Conservation (phyloP, 1,140 invertebrate genomes). For the Ganaspis sp. region DNA sequence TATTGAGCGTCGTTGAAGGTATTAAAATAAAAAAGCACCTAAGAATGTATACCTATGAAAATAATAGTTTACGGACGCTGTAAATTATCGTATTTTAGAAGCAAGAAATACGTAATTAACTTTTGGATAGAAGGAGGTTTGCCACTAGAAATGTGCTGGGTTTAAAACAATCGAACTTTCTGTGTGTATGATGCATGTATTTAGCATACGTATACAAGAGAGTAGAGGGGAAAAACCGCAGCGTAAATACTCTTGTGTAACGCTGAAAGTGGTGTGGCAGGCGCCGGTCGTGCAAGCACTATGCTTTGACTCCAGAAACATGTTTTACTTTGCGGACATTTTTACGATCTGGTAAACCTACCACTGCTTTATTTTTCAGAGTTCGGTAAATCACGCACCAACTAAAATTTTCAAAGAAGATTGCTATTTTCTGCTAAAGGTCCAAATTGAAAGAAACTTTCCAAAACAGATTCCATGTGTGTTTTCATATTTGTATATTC, state of each 20-base stretch:
- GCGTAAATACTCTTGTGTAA: conserved; percentile 9
- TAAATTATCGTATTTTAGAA: neutral
- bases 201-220: neutral
- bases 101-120: conserved; percentile 14
- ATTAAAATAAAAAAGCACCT: neutral
- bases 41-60: neutral
- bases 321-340: conserved; percentile 29
- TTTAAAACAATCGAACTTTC: conserved; percentile 16
- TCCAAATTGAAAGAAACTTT: neutral
- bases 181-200: conserved; percentile 18
- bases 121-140: conserved; percentile 1
- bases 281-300: conserved; percentile 18
- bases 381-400: conserved; percentile 1
- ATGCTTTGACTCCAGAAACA: conserved; percentile 30
- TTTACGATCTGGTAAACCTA: conserved; percentile 31
- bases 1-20: neutral
- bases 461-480: too few relatives aligned
- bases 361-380: conserved; percentile 28
- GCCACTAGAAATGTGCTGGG: neutral
- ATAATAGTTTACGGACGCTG: neutral
- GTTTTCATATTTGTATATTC: too few relatives aligned
- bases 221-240: neutral
- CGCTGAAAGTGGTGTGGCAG: conserved; percentile 20
- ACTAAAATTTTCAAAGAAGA: neutral
- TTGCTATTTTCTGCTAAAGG: neutral